A percentile compares a stretch with the other conserved stretches of the same genome.
Evolutionary conservation across 2,888 invertebrate genomes (phyloP).

Genomic region (Ophion slaviceki): DNA sequence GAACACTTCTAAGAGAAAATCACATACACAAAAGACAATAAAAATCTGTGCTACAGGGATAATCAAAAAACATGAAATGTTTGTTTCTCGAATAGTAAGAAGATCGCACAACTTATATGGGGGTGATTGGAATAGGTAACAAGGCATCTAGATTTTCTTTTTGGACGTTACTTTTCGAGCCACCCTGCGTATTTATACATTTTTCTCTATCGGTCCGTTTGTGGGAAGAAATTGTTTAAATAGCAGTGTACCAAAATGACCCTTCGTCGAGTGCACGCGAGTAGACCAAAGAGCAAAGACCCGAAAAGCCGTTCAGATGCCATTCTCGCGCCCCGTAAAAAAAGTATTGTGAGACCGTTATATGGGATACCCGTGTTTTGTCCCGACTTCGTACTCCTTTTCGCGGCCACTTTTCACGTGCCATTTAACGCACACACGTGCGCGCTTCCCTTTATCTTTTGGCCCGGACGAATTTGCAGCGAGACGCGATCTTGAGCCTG

Average conservation of each 20-base stretch:
- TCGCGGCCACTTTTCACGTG: conserved; percentile 28
- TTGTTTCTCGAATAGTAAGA: too few species aligned
- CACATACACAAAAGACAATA: too few species aligned
- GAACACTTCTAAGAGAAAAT: too few species aligned
- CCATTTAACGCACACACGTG: background rate
- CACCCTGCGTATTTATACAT: too few species aligned
- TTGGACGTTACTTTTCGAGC: too few species aligned
- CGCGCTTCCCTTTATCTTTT: background rate
- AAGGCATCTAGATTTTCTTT: too few species aligned
- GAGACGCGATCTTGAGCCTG: background rate
- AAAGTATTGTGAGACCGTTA: conserved; percentile 57
- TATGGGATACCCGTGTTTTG: conserved; percentile 55
- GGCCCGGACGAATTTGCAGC: background rate
- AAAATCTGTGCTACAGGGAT: too few species aligned
- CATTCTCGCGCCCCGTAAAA: conserved; percentile 50
- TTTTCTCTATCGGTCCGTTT: too few species aligned
- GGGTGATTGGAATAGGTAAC: too few species aligned
- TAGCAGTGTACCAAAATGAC: background rate
- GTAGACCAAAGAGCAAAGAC: conserved; percentile 44
- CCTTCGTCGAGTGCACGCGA: conserved; percentile 25
- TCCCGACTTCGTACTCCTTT: conserved; percentile 35
- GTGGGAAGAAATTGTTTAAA: conserved; percentile 3
- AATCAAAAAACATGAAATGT: too few species aligned
- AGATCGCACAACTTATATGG: too few species aligned
- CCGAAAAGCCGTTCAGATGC: conserved; percentile 47